Percentiles rank a stretch among this genome's conserved stretches.
Evolutionary conservation across 2,888 invertebrate genomes (phyloP).

Genomic region (Platycheirus albimanus): DNA sequence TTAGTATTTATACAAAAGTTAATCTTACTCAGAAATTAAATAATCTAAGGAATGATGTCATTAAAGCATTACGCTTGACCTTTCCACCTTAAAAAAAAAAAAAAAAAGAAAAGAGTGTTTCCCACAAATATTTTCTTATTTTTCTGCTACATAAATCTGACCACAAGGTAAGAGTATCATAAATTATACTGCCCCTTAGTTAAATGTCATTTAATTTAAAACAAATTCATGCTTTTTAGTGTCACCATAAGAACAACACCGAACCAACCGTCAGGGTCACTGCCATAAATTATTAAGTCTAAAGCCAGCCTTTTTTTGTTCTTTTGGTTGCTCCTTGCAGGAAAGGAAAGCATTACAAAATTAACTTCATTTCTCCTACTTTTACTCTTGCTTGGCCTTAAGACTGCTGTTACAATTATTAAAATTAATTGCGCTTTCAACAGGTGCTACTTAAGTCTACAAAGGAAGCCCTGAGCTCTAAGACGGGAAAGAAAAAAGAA

Average conservation of each 20-base stretch:
- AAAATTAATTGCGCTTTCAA: constrained; percentile 70
- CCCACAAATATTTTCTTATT: neutral
- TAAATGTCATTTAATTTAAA: constrained; percentile 33
- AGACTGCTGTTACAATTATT: constrained; percentile 61
- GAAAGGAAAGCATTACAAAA: constrained; percentile 28
- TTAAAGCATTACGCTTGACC: constrained; percentile 35
- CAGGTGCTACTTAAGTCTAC: constrained; percentile 43
- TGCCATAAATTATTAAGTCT: constrained; percentile 62
- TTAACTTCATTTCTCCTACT: constrained; percentile 27
- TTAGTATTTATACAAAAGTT: no score
- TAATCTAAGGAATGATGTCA: constrained; percentile 9
- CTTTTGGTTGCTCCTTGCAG: constrained; percentile 8
- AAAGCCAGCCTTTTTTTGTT: constrained; percentile 10
- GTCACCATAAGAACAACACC: constrained; percentile 13
- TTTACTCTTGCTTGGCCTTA: constrained; percentile 11
- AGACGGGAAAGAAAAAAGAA: no score
- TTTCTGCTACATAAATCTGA: neutral
- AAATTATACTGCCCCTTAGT: constrained; percentile 13
- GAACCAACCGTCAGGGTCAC: constrained; percentile 40
- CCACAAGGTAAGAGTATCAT: neutral
- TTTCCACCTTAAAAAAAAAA: constrained; percentile 10
- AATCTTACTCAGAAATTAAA: neutral
- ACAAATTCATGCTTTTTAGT: constrained; percentile 25
- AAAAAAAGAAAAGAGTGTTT: neutral
- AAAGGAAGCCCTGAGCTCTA: neutral